phyloP scores from a whole-genome alignment of 2,797 vertebrate genomes.

The Propithecus perrieri region DNA sequence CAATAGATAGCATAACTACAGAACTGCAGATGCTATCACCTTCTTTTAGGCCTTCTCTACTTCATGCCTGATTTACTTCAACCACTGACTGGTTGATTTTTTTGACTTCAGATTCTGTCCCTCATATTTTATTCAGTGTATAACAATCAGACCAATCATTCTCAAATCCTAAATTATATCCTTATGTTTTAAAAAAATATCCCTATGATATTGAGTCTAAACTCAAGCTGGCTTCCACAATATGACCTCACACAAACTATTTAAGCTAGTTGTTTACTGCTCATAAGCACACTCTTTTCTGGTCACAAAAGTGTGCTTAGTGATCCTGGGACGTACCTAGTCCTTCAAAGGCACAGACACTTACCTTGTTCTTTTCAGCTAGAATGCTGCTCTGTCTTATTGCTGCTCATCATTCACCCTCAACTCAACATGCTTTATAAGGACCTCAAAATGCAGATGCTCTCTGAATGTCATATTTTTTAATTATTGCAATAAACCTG shows the following conservation, averaged over 20 bases:
- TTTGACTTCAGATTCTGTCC: background rate
- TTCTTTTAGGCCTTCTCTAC: background rate
- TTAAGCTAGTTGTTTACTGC: background rate
- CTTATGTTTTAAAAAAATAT: background rate
- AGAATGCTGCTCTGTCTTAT: background rate
- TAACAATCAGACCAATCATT: background rate
- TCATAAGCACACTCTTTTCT: background rate
- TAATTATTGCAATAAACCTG: background rate
- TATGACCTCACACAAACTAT: background rate
- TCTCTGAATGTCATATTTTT: background rate
- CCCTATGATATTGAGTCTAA: background rate
- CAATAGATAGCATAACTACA: background rate
- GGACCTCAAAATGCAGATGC: background rate
- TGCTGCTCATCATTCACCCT: background rate
- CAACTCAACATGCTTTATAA: background rate
- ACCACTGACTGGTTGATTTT: background rate
- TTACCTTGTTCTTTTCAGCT: background rate
- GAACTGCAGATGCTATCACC: background rate
- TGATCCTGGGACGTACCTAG: rapidly evolving
- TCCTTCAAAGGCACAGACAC: background rate
- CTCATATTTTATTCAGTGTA: background rate
- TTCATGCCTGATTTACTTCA: background rate
- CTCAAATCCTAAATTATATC: background rate
- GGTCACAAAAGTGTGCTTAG: background rate
- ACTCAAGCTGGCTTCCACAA: background rate